phyloP scores from a whole-genome alignment of 1,140 invertebrate genomes.

The Cydia splendana region DNA sequence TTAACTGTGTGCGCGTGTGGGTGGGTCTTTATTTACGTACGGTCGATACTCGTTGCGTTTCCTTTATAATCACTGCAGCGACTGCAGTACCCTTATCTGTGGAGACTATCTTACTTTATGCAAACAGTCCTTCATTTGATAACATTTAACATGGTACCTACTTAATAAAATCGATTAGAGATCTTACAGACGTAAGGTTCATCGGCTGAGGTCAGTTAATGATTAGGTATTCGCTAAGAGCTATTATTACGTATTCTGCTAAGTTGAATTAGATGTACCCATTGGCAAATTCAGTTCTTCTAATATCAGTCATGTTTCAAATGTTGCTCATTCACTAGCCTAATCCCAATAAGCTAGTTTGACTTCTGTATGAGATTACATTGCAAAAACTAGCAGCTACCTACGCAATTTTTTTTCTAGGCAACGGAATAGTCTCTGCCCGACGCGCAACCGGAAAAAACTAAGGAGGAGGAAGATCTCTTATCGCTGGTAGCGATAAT shows the following conservation, averaged over 20 bases:
- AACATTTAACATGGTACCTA: background rate
- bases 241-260: no score
- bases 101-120: background rate
- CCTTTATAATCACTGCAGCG: background rate
- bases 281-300: no score
- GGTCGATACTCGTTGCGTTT: conserved; percentile 1
- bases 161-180: background rate
- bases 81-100: conserved; percentile 5
- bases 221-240: no score
- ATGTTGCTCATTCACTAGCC: no score
- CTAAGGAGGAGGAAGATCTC: background rate
- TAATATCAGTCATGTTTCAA: no score
- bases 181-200: background rate
- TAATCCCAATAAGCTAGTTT: no score
- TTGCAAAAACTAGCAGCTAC: no score
- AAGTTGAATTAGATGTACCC: no score
- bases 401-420: background rate
- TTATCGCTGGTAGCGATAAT: background rate
- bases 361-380: no score
- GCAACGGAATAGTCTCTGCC: background rate
- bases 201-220: no score
- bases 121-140: background rate
- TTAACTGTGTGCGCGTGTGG: conserved; percentile 14
- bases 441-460: background rate
- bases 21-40: conserved; percentile 2